Evolutionary conservation across 2,888 invertebrate genomes (phyloP), one percentile per base, ranked within the genome.

Genomic region (Mylabris sibirica): DNA sequence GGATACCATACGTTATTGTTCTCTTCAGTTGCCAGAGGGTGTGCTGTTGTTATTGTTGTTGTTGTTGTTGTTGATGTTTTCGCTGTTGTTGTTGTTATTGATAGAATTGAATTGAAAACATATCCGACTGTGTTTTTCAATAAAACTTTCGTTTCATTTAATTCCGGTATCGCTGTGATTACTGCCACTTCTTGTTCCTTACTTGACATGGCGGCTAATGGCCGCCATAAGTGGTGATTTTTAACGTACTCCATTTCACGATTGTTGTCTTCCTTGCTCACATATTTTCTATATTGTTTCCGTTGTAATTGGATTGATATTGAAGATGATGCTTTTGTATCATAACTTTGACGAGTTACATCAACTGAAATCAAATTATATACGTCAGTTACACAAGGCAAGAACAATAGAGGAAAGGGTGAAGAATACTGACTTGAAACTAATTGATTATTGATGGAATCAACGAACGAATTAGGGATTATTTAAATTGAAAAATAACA

Each of bases 1-100:
- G 79, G 80, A 71, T 80, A 79, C 82, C 82, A 83, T 20, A 80
- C 72, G 14, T 79, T 77, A 60, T 75, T 75, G 26, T 69, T 74
- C 65, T 79, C 76, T 44, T 80, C 79, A 9, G 67, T 69, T 12
- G 71, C 67, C 9, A 69, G 64, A n/a, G 71, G 59, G n/a, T 61
- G 69, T 38, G 24, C 72, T 67, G 24, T 71, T 70, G 49, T 71
- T 59, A 59, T 63, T 12, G 61, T 66, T 68, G 64, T 69, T 68
- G 35, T 20, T n/a, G 30, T 34, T 14, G 67, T 69, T 41, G 73
- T 67, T 35, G 75, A 71, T 17, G 71, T 67, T 2, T 74, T 59
- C 24, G 72, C 61, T 12, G 69, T 64, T n/a, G 60, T 62, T 26
- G 66, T 65, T 9, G 70, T 22, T 17, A 44, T 44, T 26, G 44